A percentile compares a stretch with the other conserved stretches of the same genome.
Evolutionary conservation across 37 sponge, comb jelly and placozoan species (phyloP).

Genomic region (Aplysina aerophoba): DNA sequence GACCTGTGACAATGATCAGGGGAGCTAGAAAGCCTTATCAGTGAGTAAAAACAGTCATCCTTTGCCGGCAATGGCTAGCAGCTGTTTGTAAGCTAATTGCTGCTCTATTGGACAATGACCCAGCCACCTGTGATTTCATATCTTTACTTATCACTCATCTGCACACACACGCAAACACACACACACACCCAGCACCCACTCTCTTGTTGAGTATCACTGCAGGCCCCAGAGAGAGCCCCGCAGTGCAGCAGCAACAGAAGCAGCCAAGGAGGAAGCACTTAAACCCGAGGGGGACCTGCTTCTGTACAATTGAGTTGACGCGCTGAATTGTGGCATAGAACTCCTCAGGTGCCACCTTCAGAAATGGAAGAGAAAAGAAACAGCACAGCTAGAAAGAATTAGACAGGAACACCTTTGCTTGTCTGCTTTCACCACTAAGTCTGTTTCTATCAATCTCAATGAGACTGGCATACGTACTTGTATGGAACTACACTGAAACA

Average conservation of each 20-base stretch:
- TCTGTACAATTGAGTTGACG: conserved; percentile 69
- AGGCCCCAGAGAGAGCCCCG: conserved; percentile 84
- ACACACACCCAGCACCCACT: conserved; percentile 40
- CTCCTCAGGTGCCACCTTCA: conserved; percentile 87
- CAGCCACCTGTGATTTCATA: too few species aligned
- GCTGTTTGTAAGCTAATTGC: too few species aligned
- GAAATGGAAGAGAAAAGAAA: not conserved
- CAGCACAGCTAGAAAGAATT: not conserved
- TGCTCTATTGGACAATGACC: too few species aligned
- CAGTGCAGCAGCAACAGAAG: conserved; percentile 90
- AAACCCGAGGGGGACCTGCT: conserved; percentile 68
- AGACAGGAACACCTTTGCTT: not conserved
- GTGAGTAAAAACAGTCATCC: too few species aligned
- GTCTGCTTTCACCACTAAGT: too few species aligned
- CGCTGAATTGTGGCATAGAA: conserved; percentile 69
- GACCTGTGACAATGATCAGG: too few species aligned
- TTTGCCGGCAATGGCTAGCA: too few species aligned
- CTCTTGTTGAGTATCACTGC: conserved; percentile 74
- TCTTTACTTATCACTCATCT: too few species aligned
- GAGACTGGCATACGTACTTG: too few species aligned
- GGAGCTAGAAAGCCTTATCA: too few species aligned
- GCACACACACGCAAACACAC: not conserved
- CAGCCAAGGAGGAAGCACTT: conserved; percentile 83
- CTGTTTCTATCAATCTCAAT: too few species aligned
- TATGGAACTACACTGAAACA: too few species aligned